Base-by-base conservation (phyloP, 2,113 vertebrate species). In the Anas platyrhynchos region DNA sequence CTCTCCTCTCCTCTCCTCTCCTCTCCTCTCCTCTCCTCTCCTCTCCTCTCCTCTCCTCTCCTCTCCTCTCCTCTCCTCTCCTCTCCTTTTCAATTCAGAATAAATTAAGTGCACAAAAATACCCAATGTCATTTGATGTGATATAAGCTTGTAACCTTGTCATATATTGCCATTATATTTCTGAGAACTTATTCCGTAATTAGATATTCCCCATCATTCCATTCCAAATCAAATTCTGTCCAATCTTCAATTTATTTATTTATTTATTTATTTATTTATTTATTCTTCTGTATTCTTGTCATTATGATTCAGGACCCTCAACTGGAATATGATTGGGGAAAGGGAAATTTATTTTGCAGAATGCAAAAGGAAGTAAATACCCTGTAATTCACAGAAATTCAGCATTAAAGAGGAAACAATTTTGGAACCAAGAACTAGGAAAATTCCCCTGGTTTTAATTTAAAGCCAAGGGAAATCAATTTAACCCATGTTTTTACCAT, bases 321-420 rank as follows among this genome's bases (percentile, higher is more conserved):
- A 6, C 26, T 80, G 22, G 27, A 36, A 67, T 83, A 41, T 66
- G 43, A 41, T 10, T 91, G 46, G 17, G 48, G 25, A 80, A 89
- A 34, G 80, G 18, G 34, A 66, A 66, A 71, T 93, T 83, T 82
- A 13, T 79, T 87, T 83, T 76, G 9, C 62, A 43, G 50, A 80
- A 67, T 29, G 7, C 38, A 63, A 32, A 44, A 66, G 79, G 67
- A 82, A 85, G 16, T 69, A 92, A 85, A 77, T 91, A 59, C 55
- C 48, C n/a, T 90, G 79, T 81, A 75, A 90, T 91, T 74, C 61
- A 95, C 38, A 76, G 52, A 74, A 93, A 61, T 31, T 71, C 44
- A 92, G 31, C 48, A 66, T 82, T 55, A 80, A 93, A 54, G 20
- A 65, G 54, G 78, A 92, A 89, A 86, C 55, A 66, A 73, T 50